These are phyloP conservation scores for Callipepla californica DNA, from an alignment of 2,113 vertebrate species.

Conservation along the genomic window DNA sequence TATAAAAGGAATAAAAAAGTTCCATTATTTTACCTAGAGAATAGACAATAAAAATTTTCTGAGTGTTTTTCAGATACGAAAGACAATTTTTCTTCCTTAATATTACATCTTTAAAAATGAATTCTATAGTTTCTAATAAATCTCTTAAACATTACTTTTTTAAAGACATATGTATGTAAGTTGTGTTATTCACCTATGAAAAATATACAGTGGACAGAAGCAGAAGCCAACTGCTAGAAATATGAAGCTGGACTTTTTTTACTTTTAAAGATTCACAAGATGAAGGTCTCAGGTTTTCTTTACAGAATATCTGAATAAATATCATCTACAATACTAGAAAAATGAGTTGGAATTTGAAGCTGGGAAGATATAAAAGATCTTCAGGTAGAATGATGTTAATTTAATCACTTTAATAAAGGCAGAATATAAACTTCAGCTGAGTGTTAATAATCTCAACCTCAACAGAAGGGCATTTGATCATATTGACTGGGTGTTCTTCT, in stretches of 20 bases:
- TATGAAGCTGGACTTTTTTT: background rate
- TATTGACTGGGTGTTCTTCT: conserved; percentile 2
- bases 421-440: background rate
- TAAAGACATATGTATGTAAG: background rate
- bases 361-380: background rate
- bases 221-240: background rate
- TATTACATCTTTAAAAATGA: background rate
- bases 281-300: background rate
- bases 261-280: background rate
- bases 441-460: background rate
- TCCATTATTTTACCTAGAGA: background rate
- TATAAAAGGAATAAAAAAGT: rapidly evolving
- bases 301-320: background rate
- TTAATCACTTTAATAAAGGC: conserved; percentile 21
- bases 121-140: background rate
- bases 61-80: background rate
- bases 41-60: background rate
- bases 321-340: background rate
- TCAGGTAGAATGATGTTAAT: background rate
- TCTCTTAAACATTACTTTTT: background rate
- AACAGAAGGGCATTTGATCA: conserved; percentile 4
- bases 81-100: background rate
- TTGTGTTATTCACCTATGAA: background rate
- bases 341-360: background rate
- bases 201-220: background rate